phyloP scores from a whole-genome alignment of 1,140 invertebrate species.

The Brachionus paranguensis region DNA sequence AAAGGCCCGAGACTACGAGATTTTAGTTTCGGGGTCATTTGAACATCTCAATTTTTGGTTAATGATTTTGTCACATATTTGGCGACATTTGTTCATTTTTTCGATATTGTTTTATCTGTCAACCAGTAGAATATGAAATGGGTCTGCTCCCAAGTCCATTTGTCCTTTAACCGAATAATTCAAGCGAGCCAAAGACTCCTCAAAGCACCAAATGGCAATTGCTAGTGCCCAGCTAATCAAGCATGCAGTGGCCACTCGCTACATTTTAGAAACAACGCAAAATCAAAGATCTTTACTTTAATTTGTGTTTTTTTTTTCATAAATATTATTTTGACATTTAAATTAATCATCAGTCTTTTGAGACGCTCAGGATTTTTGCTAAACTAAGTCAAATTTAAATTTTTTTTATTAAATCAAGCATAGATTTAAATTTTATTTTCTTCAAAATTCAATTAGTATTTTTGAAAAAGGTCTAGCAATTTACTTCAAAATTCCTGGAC shows the following conservation, averaged over 20 bases:
- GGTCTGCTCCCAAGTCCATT: background rate
- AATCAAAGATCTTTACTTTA: background rate
- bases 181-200: background rate
- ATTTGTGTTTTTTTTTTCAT: background rate
- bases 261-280: too few species aligned
- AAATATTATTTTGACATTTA: background rate
- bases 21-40: constrained; percentile 15
- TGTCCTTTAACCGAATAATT: background rate
- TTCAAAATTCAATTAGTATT: too few species aligned
- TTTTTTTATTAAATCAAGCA: too few species aligned
- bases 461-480: too few species aligned
- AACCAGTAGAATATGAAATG: background rate
- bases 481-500: too few species aligned
- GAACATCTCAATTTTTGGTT: background rate
- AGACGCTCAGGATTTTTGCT: too few species aligned
- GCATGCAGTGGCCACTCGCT: background rate
- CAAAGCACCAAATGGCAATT: background rate
- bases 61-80: background rate
- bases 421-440: too few species aligned
- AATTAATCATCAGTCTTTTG: background rate
- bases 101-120: background rate
- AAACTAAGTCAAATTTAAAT: too few species aligned
- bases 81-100: background rate
- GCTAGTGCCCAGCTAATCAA: background rate
- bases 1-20: background rate